These are phyloP conservation scores for Neoaliturus tenellus DNA, from an alignment of 2,888 invertebrate species.

Conservation along the genomic window DNA sequence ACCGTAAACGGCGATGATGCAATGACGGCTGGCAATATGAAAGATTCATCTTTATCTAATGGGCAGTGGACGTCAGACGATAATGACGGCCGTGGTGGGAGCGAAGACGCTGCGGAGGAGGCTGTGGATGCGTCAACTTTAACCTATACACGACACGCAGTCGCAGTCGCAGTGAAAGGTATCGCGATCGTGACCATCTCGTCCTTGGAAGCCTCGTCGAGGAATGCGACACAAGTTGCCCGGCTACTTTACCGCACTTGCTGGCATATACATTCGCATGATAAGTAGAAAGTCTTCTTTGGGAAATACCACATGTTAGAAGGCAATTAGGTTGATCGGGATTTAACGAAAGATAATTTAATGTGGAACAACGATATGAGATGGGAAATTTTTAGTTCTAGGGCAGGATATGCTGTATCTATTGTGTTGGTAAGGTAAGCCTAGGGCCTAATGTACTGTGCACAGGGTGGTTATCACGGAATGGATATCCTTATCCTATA, in stretches of 20 bases:
- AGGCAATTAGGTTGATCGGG: background rate
- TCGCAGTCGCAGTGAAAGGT: background rate
- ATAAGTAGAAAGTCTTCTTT: background rate
- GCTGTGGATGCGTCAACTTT: background rate
- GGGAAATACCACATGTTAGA: background rate
- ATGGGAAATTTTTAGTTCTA: too few species aligned
- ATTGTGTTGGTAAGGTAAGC: too few species aligned
- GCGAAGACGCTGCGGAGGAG: background rate
- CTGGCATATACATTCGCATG: background rate
- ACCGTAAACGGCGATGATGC: background rate
- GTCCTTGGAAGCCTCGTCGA: constrained; percentile 11
- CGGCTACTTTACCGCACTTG: background rate
- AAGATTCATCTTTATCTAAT: constrained; percentile 12
- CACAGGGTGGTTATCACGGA: too few species aligned
- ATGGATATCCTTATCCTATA: too few species aligned
- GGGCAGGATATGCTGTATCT: too few species aligned
- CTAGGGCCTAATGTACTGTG: too few species aligned
- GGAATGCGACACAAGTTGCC: background rate
- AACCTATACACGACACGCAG: background rate
- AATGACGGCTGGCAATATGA: background rate
- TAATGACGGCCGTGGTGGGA: background rate
- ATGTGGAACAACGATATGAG: too few species aligned
- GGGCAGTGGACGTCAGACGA: background rate
- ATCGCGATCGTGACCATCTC: background rate
- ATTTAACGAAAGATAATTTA: background rate